These are phyloP conservation scores for Gymnocheta viridis DNA, from an alignment of 2,888 invertebrate genomes.

Conservation along the genomic window DNA sequence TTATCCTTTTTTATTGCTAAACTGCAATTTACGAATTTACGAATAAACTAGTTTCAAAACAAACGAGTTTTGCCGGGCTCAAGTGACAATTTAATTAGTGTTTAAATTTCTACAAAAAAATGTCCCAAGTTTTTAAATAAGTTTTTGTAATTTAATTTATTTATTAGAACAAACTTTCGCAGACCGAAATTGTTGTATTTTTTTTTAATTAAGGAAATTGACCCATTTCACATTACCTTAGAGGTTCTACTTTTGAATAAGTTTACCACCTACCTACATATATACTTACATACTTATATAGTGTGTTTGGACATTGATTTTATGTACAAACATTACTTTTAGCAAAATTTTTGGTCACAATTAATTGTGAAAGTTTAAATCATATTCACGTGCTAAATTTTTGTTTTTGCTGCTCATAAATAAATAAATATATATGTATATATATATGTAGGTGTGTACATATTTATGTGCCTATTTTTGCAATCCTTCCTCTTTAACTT, in stretches of 20 bases:
- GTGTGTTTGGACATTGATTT: neutral
- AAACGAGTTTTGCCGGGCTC: neutral
- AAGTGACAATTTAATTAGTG: neutral
- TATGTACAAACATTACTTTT: neutral
- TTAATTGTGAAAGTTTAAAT: neutral
- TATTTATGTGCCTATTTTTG: neutral
- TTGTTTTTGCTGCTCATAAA: neutral
- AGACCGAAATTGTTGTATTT: neutral
- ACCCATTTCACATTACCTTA: neutral
- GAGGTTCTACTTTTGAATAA: neutral
- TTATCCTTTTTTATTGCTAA: neutral
- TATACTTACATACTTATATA: neutral
- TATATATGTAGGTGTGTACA: neutral
- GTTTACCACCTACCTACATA: no score
- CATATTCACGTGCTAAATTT: neutral
- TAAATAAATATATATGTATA: neutral
- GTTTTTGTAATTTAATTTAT: neutral
- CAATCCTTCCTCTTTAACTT: no score
- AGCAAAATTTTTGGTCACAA: neutral
- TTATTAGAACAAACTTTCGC: neutral
- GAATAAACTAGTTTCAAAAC: neutral
- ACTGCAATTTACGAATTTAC: neutral
- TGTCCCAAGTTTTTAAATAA: no score
- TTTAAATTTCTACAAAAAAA: neutral
- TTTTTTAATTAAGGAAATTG: neutral